A percentile compares a stretch with the other conserved stretches of the same genome.
Evolutionary conservation across 2,888 invertebrate genomes (phyloP).

Genomic region (Eudasyphora cyanicolor): DNA sequence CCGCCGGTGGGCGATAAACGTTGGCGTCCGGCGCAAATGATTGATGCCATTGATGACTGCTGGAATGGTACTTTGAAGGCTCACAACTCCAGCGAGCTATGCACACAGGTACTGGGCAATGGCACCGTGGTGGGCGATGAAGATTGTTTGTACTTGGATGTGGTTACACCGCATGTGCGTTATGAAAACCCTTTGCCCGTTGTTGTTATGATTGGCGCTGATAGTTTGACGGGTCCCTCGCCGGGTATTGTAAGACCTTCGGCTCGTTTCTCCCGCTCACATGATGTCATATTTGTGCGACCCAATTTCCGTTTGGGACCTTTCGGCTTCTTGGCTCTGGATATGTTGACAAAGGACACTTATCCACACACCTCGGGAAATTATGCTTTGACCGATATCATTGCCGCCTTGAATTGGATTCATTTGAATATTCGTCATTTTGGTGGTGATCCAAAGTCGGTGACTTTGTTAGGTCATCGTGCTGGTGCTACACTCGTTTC

Average conservation of each 20-base stretch:
- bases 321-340: constrained; percentile 90
- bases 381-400: constrained; percentile 90
- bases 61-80: constrained; percentile 89
- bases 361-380: constrained; percentile 91
- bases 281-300: constrained; percentile 91
- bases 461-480: constrained; percentile 91
- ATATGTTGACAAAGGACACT: constrained; percentile 85
- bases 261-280: constrained; percentile 87
- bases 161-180: constrained; percentile 90
- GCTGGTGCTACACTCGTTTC: constrained; percentile 92
- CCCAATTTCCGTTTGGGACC: constrained; percentile 91
- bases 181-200: constrained; percentile 91
- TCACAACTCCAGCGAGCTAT: constrained; percentile 85
- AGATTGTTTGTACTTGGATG: constrained; percentile 91
- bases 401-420: constrained; percentile 89
- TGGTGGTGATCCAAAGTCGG: constrained; percentile 88
- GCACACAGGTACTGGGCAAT: constrained; percentile 86
- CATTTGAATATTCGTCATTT: constrained; percentile 90
- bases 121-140: constrained; percentile 87
- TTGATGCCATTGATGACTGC: constrained; percentile 86
- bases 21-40: constrained; percentile 86
- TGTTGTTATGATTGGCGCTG: constrained; percentile 90
- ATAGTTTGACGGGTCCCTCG: constrained; percentile 88
- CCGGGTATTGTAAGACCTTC: constrained; percentile 88
- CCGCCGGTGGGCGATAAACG: constrained; percentile 86